Percentiles rank a stretch among this genome's conserved stretches.
Conservation (phyloP, 2,113 vertebrate species). For the Gorsachius goisagi region DNA sequence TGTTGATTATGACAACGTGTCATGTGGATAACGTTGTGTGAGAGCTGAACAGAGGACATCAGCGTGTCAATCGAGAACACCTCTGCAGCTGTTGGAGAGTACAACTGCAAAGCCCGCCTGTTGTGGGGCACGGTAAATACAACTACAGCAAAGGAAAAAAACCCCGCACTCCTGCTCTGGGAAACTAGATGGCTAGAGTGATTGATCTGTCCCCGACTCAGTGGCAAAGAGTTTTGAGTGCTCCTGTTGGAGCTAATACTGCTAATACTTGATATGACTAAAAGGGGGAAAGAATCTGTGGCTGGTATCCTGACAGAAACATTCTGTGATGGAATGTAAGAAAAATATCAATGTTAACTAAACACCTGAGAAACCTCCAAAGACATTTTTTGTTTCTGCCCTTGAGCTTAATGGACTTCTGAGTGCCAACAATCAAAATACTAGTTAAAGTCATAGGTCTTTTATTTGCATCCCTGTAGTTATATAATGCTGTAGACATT, state of each 20-base stretch:
- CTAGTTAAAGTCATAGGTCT: background rate
- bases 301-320: background rate
- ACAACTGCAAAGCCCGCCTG: background rate
- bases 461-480: background rate
- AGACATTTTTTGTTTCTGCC: background rate
- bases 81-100: background rate
- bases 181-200: background rate
- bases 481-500: background rate
- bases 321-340: background rate
- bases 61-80: rapidly evolving
- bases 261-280: background rate
- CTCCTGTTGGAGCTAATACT: background rate
- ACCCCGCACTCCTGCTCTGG: background rate
- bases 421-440: background rate
- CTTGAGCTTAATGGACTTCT: background rate
- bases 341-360: background rate
- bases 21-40: background rate
- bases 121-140: background rate
- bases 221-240: background rate
- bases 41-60: background rate
- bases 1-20: background rate
- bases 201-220: background rate
- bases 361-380: background rate
- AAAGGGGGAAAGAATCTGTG: background rate
- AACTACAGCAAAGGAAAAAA: background rate